Evolutionary conservation across 2,888 invertebrate species (phyloP).

Genomic region (Agrotis exclamationis): DNA sequence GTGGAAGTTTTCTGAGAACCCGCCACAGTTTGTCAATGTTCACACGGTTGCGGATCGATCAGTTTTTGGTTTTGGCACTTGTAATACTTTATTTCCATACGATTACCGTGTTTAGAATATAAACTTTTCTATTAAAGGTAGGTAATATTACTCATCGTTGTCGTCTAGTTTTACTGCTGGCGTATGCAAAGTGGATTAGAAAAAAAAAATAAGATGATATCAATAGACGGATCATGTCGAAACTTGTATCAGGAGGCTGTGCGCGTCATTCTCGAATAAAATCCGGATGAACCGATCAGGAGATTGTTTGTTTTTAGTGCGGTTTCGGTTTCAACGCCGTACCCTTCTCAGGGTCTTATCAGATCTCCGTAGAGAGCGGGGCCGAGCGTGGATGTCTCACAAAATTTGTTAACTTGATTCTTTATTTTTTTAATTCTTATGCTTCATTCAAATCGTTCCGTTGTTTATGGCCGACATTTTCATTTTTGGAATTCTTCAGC

Average conservation of each 20-base stretch:
- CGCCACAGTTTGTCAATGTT: constrained; percentile 43
- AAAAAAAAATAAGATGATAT: constrained; percentile 78
- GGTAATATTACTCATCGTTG: constrained; percentile 79
- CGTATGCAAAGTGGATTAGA: constrained; percentile 82
- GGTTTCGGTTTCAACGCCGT: constrained; percentile 86
- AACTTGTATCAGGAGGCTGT: constrained; percentile 83
- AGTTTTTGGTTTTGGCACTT: constrained; percentile 70
- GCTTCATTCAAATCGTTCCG: constrained; percentile 89
- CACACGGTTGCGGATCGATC: constrained; percentile 65
- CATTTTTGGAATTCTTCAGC: constrained; percentile 87
- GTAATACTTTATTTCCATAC: constrained; percentile 73
- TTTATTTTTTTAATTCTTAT: constrained; percentile 86
- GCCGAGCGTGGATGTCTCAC: constrained; percentile 76
- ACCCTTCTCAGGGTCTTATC: constrained; percentile 88
- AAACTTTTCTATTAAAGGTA: constrained; percentile 76
- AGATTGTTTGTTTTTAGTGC: constrained; percentile 84
- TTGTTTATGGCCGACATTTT: constrained; percentile 91
- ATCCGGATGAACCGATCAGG: constrained; percentile 85
- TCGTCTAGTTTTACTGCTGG: constrained; percentile 78
- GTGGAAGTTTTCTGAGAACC: constrained; percentile 52
- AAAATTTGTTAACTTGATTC: constrained; percentile 86
- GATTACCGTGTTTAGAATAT: constrained; percentile 76
- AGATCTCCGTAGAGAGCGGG: constrained; percentile 79
- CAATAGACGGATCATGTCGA: constrained; percentile 82
- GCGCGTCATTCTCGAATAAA: constrained; percentile 80